Evolutionary conservation across 2,797 vertebrate species (phyloP), one percentile per base, ranked within the genome.

Genomic region (Uromys caudimaculatus): DNA sequence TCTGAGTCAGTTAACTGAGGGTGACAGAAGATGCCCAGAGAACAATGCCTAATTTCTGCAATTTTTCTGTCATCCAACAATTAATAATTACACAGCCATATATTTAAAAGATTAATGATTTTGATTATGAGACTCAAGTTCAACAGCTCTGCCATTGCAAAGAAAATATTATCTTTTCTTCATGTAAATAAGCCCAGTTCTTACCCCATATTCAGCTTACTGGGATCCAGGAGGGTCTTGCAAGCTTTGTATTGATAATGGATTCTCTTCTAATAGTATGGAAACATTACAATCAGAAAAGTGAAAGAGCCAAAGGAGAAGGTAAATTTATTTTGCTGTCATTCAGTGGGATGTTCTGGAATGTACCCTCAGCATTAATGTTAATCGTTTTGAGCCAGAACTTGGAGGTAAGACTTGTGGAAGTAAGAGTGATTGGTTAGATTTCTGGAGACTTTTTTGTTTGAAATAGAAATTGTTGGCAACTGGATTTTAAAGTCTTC

Each of bases 61-160:
- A 64, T 41, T 82, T 19, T 90, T 71, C 21, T 32, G 75, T 21
- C 8, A 60, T 47, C 35, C 19, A 75, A 69, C 88, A 50, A 52
- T 29, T 88, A 95, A 64, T 11, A 47, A 60, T 88, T 10, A 69
- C 10, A 0, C 85, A 81, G 38, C 10, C 75, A 56, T 17, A 76
- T 85, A 75, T 84, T 85, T 81, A 62, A 85, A 94, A 91, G 35
- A 71, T 92, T 38, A 73, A 52, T 73, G 6, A 5, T 76, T 60
- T 82, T 50, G 32, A 77, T 90, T 64, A 47, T 71, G 60, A 95
- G 10, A 19, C 84, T 60, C 54, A 94, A 92, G 35, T 85, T 95
- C 29, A 95, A 91, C 24, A 83, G 29, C 21, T 60, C 29, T 78
- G 23, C 41, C 47, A 60, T 32, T 62, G 3, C 50, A 86, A 60